A percentile compares a stretch with the other conserved stretches of the same genome.
phyloP scores from a whole-genome alignment of 2,888 invertebrate genomes.

The Macaria liturata region DNA sequence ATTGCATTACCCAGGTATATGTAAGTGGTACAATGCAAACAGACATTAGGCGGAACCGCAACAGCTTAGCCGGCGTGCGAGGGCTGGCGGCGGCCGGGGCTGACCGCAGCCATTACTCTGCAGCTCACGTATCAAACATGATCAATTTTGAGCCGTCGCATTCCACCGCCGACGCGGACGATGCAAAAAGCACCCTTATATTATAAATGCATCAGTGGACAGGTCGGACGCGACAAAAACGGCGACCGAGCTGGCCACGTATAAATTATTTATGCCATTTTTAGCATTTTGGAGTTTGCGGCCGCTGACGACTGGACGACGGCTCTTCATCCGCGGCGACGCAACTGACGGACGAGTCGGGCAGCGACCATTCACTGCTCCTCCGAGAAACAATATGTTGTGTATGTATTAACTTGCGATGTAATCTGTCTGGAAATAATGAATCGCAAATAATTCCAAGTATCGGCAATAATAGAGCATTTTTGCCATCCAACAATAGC shows the following conservation, averaged over 20 bases:
- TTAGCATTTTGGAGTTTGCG: constrained; percentile 79
- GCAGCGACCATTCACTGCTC: background rate
- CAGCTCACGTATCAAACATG: constrained; percentile 80
- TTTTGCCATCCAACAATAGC: too few relatives aligned
- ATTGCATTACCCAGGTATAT: constrained; percentile 27
- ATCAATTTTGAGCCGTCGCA: constrained; percentile 82
- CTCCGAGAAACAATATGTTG: too few relatives aligned
- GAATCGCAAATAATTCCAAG: too few relatives aligned
- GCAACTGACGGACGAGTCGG: constrained; percentile 38
- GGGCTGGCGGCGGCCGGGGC: constrained; percentile 36
- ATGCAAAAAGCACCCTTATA: constrained; percentile 82
- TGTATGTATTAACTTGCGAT: too few relatives aligned
- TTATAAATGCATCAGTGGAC: constrained; percentile 84
- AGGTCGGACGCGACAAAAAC: constrained; percentile 80
- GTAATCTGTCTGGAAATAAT: too few relatives aligned
- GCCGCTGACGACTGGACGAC: constrained; percentile 49
- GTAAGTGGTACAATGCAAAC: constrained; percentile 21
- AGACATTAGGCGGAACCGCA: constrained; percentile 39
- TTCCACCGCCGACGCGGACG: constrained; percentile 72
- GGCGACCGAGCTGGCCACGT: constrained; percentile 68
- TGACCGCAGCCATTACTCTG: constrained; percentile 56
- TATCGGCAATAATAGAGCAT: too few relatives aligned
- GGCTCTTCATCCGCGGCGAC: constrained; percentile 43
- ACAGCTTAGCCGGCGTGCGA: constrained; percentile 21
- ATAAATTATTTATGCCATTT: constrained; percentile 84